Percentiles rank a stretch among this genome's conserved stretches.
phyloP scores from a whole-genome alignment of 2,888 invertebrate species.

The Lithophane socia region DNA sequence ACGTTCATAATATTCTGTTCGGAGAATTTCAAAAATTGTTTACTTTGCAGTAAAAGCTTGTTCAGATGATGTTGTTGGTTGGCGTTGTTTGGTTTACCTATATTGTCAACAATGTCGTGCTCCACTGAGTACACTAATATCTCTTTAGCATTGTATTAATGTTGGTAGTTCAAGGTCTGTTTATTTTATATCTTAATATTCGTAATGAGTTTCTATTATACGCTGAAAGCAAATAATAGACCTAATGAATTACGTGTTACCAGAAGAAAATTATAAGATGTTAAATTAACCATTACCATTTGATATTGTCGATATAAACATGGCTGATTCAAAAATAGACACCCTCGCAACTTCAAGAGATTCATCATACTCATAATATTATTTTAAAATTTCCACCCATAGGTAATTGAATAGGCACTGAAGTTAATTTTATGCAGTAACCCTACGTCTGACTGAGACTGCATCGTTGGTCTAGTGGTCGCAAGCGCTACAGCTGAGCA shows the following conservation, averaged over 20 bases:
- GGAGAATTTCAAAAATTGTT: slow-evolving; percentile 31
- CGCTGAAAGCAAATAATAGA: not conserved
- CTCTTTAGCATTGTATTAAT: slow-evolving; percentile 8
- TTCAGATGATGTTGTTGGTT: slow-evolving; percentile 22
- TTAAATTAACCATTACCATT: not conserved
- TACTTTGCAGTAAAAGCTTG: not conserved
- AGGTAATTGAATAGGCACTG: not conserved
- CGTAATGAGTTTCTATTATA: slow-evolving; percentile 2
- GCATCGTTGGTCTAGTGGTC: no score
- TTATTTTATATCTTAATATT: slow-evolving; percentile 21
- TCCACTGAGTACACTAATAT: slow-evolving; percentile 41
- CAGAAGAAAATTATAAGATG: not conserved
- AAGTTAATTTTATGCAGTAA: not conserved
- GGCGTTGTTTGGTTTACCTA: slow-evolving; percentile 30
- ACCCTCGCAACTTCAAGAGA: not conserved
- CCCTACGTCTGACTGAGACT: no score
- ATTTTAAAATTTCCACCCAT: slow-evolving; percentile 20
- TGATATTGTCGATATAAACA: not conserved
- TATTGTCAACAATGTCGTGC: slow-evolving; percentile 26
- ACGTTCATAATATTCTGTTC: slow-evolving; percentile 21
- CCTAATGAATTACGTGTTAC: not conserved
- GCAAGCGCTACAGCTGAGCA: no score
- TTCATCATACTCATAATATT: not conserved
- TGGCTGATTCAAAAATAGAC: not conserved
- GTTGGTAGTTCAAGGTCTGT: slow-evolving; percentile 30